A percentile compares a stretch with the other conserved stretches of the same genome.
Evolutionary conservation across 2,113 vertebrate genomes (phyloP).

Genomic region (Hypocryptadius cinnamomeus): DNA sequence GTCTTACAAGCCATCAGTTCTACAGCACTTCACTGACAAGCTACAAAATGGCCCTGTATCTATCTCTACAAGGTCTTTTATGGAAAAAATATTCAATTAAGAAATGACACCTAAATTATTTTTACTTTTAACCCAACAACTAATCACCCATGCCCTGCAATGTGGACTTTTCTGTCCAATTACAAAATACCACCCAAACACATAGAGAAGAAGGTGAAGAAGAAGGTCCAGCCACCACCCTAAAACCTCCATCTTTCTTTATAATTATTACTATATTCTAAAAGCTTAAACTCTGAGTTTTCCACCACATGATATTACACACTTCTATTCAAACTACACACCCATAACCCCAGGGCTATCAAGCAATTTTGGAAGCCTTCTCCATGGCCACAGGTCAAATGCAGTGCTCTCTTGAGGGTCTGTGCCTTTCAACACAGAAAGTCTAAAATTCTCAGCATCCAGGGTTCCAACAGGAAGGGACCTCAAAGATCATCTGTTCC

Average conservation of each 20-base stretch:
- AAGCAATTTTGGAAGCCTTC: neutral
- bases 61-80: neutral
- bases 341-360: neutral
- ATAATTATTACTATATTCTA: neutral
- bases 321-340: neutral
- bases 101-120: neutral
- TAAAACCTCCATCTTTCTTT: neutral
- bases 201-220: neutral
- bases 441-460: neutral
- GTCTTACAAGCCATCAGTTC: neutral
- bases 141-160: neutral
- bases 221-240: neutral
- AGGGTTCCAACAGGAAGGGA: neutral
- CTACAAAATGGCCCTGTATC: neutral
- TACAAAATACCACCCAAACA: neutral
- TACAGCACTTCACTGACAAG: neutral
- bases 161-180: neutral
- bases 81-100: neutral
- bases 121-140: neutral
- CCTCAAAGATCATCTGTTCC: neutral
- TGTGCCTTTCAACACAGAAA: neutral
- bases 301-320: neutral
- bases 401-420: neutral
- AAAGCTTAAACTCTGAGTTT: neutral
- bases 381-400: neutral